phyloP scores from a whole-genome alignment of 1,140 invertebrate genomes.

The Hirudo medicinalis region DNA sequence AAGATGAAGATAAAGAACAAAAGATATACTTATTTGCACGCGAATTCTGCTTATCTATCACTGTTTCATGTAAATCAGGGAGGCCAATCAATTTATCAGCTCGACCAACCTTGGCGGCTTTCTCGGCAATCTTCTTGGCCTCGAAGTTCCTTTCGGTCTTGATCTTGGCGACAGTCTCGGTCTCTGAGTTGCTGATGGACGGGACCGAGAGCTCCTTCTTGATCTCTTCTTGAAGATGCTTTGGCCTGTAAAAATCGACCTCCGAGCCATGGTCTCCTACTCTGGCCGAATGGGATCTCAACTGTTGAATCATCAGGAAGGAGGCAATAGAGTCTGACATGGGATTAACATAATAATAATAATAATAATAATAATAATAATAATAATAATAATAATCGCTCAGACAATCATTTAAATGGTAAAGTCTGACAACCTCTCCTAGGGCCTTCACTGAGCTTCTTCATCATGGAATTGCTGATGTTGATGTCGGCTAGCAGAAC shows the following conservation, averaged over 20 bases:
- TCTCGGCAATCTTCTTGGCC: background rate
- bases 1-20: too few relatives aligned
- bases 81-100: background rate
- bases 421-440: too few relatives aligned
- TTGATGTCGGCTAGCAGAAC: too few relatives aligned
- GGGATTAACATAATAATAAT: background rate
- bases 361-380: too few relatives aligned
- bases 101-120: background rate
- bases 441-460: too few relatives aligned
- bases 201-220: background rate
- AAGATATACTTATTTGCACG: too few relatives aligned
- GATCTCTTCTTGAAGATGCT: background rate
- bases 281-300: background rate
- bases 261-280: too few relatives aligned
- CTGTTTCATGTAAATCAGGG: background rate
- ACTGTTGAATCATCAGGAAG: background rate
- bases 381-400: too few relatives aligned
- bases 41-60: too few relatives aligned
- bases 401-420: too few relatives aligned
- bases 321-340: background rate
- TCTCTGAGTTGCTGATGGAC: background rate
- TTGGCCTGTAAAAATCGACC: background rate
- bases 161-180: background rate
- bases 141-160: conserved; percentile 1
- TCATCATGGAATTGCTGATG: too few relatives aligned